Base-by-base conservation (phyloP, 2,113 vertebrate species). In the Ammodramus savannarum region DNA sequence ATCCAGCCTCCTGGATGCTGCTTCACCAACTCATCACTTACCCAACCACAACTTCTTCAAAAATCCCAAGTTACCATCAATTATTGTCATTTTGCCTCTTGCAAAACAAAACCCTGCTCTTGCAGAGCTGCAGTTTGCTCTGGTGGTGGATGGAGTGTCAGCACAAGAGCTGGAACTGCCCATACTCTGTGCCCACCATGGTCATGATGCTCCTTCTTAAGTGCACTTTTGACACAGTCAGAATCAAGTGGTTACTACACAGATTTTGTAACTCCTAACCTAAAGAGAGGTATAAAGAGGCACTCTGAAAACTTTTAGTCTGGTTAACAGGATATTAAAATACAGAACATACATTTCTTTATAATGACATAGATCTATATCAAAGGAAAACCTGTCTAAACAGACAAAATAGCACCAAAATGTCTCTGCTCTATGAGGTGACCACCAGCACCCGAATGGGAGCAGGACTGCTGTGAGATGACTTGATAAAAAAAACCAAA, bases 351-450 rank as follows among this genome's bases (percentile, higher is more conserved):
- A 69, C 15, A 38, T 73, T 83, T 85, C 59, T 74, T 51, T 58
- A 79, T 44, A 82, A 75, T 20, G 9, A 63, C 18, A 11, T 15
- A 73, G 34, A 36, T 34, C 41, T 73, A 41, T 10, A 69, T 62
- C 36, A 55, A 85, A 79, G 43, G 59, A 74, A 36, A 85, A 82
- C 6, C 17, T 85, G 67, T 59, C 32, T 85, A 29, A 83, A 77
- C 19, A 92, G 55, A 48, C 17, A 85, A 94, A 91, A 93, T 55
- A 96, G 91, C 89, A 96, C 93, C 94, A 94, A 80, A 87, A 88
- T 12, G 7, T 86, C 69, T 83, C 52, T 80, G 51, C 38, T 68
- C 27, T 38, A 13, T 36, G 16, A 89, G 81, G 16, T 20, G 68
- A 32, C n/a, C 68, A 85, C 65, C 39, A 85, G 79, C 59, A 85